Base-by-base conservation (phyloP, 2,888 invertebrate genomes). In the Ophonus ardosiacus region DNA sequence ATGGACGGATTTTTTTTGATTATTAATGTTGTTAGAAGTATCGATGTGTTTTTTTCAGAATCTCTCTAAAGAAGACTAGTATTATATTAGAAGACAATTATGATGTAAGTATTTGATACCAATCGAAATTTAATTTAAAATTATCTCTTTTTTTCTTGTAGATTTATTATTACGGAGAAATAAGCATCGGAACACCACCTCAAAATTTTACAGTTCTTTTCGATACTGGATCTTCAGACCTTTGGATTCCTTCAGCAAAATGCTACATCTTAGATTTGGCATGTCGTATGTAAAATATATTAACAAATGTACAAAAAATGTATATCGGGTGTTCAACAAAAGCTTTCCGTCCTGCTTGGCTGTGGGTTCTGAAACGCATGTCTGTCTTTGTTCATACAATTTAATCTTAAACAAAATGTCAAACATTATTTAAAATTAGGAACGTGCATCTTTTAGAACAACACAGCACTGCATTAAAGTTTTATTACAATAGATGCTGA, bases 191-290 rank as follows among this genome's bases (percentile, higher is more conserved):
- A 82, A 94, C 94, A 40, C 98, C 98, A 40, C 95, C 96, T 78
- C 98, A 98, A 92, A 92, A 92, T 8, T 98, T 98, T 92, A 95
- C 94, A 88, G 98, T 98, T 86, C 96, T 98, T 85, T 99, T 99
- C 92, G 98, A 98, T 91, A 99, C 98, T 0, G 98, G 98, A 86
- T 98, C 98, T 8, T 97, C 98, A 68, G 98, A 99, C 91, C 93
- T 99, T 81, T 99, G 98, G 98, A 95, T 99, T 85, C 98, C 98
- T 0, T 98, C 98, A 13, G 97, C 97, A 92, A 95, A 98, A 90
- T 99, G 98, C 90, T 95, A 96, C 89, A 93, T 94, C 90, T 95
- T 96, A 82, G 97, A 98, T 90, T 96, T 98, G 88, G 98, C 98
- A 6, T 98, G 98, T 91, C 91, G 97, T 95, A 90, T 94, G 96